Conservation (phyloP, 2,797 vertebrate genomes). For the Borostomias antarcticus region DNA sequence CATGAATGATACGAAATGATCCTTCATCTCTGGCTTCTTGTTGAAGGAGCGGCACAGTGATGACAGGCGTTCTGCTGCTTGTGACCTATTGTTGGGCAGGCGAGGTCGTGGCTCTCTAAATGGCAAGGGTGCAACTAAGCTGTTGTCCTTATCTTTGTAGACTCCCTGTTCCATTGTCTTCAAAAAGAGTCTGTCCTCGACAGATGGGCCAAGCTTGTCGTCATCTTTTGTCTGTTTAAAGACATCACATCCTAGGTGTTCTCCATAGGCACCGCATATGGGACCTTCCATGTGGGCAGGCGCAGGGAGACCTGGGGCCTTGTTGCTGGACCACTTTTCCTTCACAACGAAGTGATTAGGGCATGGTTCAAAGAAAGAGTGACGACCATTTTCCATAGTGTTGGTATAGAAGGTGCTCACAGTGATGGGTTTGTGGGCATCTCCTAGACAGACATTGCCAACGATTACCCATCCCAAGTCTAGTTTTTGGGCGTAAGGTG, state of each 20-base stretch:
- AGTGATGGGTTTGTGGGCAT: conserved; percentile 1
- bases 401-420: too few species aligned
- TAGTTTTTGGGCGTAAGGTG: conserved; percentile 16
- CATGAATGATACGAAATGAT: conserved; percentile 25
- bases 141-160: conserved; percentile 4
- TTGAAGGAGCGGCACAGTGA: background rate
- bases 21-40: conserved; percentile 4
- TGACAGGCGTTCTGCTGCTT: conserved; percentile 6
- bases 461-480: conserved; percentile 26
- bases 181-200: background rate
- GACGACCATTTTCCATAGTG: too few species aligned
- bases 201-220: background rate
- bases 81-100: conserved; percentile 15
- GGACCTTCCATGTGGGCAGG: too few species aligned
- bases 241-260: background rate
- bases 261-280: too few species aligned
- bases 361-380: too few species aligned
- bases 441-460: conserved; percentile 20
- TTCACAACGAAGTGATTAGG: too few species aligned
- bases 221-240: conserved; percentile 1
- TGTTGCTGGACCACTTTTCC: too few species aligned
- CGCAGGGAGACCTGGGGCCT: too few species aligned
- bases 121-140: conserved; percentile 16
- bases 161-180: conserved; percentile 7
- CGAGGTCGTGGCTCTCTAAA: conserved; percentile 6